Conservation (phyloP, 2,113 vertebrate genomes). For the Phaethon lepturus region DNA sequence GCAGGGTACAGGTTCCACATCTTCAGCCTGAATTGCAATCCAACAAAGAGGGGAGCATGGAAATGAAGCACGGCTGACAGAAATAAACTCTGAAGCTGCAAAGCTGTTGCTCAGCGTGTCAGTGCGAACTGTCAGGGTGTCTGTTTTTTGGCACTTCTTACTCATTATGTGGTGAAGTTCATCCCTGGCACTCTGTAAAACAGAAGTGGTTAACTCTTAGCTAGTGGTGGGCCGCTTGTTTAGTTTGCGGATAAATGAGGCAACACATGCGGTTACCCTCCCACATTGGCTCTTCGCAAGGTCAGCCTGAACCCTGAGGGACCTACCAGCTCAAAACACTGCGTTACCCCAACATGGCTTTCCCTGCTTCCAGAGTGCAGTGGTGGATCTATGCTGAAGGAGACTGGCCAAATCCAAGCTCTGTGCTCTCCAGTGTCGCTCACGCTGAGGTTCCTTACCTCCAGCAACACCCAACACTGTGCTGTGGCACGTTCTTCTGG, state of each 20-base stretch:
- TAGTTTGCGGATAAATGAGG: neutral
- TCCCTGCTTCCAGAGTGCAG: neutral
- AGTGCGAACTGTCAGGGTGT: neutral
- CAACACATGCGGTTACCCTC: neutral
- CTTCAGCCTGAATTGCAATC: neutral
- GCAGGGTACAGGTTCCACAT: constrained; percentile 13
- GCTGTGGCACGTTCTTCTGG: neutral
- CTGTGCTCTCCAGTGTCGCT: neutral
- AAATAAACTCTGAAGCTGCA: constrained; percentile 14
- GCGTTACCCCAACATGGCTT: fast-evolving
- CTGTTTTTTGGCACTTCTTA: neutral
- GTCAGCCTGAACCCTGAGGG: neutral
- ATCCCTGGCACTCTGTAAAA: neutral
- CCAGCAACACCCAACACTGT: neutral
- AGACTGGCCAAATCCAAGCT: neutral
- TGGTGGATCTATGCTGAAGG: neutral
- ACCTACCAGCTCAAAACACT: neutral
- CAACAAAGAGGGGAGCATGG: neutral
- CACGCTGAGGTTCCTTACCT: neutral
- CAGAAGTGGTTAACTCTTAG: neutral
- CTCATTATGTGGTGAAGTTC: neutral
- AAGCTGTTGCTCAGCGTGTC: neutral
- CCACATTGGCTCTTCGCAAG: neutral
- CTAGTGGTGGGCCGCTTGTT: neutral
- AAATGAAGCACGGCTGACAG: constrained; percentile 23